Evolutionary conservation across 2,113 vertebrate species (phyloP).

Genomic region (Ciconia boyciana): DNA sequence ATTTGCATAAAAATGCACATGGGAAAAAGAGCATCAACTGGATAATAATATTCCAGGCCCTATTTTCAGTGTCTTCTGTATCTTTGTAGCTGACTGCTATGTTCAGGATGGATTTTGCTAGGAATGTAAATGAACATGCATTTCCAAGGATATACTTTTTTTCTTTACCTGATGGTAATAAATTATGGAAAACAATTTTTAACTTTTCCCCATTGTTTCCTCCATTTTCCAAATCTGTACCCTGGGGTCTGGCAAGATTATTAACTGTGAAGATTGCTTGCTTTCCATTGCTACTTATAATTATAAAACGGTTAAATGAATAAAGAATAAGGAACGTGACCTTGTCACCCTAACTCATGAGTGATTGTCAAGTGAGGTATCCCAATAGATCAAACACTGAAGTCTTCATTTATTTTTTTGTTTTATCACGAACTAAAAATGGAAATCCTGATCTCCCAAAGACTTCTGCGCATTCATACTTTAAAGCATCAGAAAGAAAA

Average conservation of each 20-base stretch:
- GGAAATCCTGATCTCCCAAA: not conserved
- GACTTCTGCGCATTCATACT: fast-evolving
- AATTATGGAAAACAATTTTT: not conserved
- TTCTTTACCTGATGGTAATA: not conserved
- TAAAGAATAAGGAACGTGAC: slow-evolving; percentile 52
- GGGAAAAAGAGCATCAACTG: not conserved
- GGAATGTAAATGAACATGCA: not conserved
- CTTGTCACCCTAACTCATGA: slow-evolving; percentile 50
- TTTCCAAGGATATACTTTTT: not conserved
- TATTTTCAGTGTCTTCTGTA: not conserved
- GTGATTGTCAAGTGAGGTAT: slow-evolving; percentile 50
- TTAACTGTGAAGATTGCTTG: slow-evolving; percentile 35
- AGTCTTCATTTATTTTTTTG: slow-evolving; percentile 40
- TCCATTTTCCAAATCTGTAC: not conserved
- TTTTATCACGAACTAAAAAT: not conserved
- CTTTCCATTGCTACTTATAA: slow-evolving; percentile 30
- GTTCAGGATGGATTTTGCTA: not conserved
- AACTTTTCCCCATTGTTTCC: slow-evolving; percentile 24
- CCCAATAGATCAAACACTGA: slow-evolving; percentile 26
- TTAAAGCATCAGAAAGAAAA: not conserved
- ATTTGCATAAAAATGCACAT: slow-evolving; percentile 56
- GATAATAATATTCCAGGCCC: not conserved
- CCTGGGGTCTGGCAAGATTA: slow-evolving; percentile 34
- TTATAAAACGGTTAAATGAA: slow-evolving; percentile 54
- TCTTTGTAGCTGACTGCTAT: not conserved